Conservation (phyloP, 2,888 invertebrate species). For the Cepaea hortensis region DNA sequence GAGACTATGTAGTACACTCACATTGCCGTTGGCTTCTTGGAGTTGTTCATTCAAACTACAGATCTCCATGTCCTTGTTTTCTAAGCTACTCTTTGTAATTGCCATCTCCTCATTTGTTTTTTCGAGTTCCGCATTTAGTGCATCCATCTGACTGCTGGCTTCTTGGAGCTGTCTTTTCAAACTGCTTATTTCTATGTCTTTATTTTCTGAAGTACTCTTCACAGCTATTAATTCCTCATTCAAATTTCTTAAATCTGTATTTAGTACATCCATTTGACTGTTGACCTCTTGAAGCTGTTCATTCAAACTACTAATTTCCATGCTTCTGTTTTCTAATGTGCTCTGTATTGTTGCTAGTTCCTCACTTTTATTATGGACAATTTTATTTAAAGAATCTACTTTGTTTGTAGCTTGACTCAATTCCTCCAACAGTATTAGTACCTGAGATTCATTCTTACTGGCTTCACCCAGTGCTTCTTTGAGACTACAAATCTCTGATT, state of each 20-base stretch:
- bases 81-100: background rate
- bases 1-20: slow-evolving; percentile 15
- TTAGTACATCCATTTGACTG: background rate
- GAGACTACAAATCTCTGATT: slow-evolving; percentile 23
- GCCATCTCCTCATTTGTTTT: background rate
- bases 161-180: background rate
- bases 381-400: background rate
- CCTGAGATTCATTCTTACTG: background rate
- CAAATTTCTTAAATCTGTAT: slow-evolving; percentile 21
- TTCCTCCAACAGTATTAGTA: background rate
- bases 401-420: background rate
- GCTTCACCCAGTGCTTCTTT: slow-evolving; percentile 36
- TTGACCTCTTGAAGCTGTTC: background rate
- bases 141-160: background rate
- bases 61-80: background rate
- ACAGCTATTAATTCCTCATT: slow-evolving; percentile 29
- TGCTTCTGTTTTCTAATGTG: background rate
- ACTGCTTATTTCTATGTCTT: background rate
- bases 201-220: background rate
- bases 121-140: background rate
- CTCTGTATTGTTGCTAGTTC: background rate
- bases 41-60: background rate
- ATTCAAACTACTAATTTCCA: background rate
- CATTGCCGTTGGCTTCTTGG: slow-evolving; percentile 20
- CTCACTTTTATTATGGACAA: background rate